phyloP scores from a whole-genome alignment of 2,888 invertebrate genomes.

The Scrobipalpa costella region DNA sequence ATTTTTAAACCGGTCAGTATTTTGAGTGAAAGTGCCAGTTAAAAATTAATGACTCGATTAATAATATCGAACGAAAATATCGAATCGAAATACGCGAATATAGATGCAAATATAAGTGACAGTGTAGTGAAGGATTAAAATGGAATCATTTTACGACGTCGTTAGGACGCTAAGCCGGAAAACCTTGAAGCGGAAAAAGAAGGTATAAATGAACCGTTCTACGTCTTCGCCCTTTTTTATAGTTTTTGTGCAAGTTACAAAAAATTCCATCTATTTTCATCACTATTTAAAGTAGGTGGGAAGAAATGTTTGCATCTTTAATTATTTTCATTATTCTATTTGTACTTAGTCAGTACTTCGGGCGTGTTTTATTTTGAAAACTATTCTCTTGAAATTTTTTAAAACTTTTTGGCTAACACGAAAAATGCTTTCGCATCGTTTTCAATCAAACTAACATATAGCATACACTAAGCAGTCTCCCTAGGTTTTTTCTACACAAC shows the following conservation, averaged over 20 bases:
- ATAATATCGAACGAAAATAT: slow-evolving; percentile 17
- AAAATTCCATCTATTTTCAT: too few relatives aligned
- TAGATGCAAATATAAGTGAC: slow-evolving; percentile 8
- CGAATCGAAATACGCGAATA: slow-evolving; percentile 16
- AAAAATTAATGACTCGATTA: slow-evolving; percentile 14
- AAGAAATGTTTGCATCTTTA: too few relatives aligned
- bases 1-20: slow-evolving; percentile 5
- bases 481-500: neutral
- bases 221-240: too few relatives aligned
- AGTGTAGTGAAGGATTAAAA: slow-evolving; percentile 34
- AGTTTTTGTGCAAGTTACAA: too few relatives aligned
- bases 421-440: too few relatives aligned
- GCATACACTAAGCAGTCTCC: neutral
- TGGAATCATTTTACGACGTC: slow-evolving; percentile 74
- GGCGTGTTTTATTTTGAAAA: too few relatives aligned
- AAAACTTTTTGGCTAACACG: too few relatives aligned
- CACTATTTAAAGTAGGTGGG: too few relatives aligned
- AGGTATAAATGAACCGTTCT: slow-evolving; percentile 47
- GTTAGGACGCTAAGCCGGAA: slow-evolving; percentile 72
- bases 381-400: too few relatives aligned
- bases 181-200: slow-evolving; percentile 69
- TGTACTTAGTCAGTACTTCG: too few relatives aligned
- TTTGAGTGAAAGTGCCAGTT: slow-evolving; percentile 16
- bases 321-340: too few relatives aligned
- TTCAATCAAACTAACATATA: neutral